Conservation (phyloP, 2,888 invertebrate genomes). For the Marasmarcha lunaedactyla region DNA sequence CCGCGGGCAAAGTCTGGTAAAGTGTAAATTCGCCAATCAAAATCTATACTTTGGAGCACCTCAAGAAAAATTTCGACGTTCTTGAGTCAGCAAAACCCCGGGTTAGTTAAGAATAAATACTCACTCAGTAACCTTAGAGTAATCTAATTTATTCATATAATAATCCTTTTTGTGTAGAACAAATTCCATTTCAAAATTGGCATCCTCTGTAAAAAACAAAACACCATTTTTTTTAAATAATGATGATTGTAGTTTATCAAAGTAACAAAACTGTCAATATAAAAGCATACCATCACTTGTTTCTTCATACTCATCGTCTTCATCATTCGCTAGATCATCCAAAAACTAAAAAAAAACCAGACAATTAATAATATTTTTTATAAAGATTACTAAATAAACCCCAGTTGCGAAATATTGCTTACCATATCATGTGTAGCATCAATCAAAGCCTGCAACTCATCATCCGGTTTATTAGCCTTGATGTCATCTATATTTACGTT, state of each 20-base stretch:
- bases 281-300: constrained; percentile 55
- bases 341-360: constrained; percentile 35
- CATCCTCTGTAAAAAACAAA: constrained; percentile 47
- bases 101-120: too few relatives aligned
- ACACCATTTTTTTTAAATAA: too few relatives aligned
- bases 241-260: too few relatives aligned
- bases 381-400: too few relatives aligned
- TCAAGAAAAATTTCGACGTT: too few relatives aligned
- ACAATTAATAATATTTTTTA: too few relatives aligned
- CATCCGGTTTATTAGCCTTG: constrained; percentile 44
- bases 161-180: constrained; percentile 88
- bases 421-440: constrained; percentile 74
- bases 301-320: constrained; percentile 48
- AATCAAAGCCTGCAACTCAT: constrained; percentile 72
- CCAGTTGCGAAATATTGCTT: constrained; percentile 25
- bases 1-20: too few relatives aligned
- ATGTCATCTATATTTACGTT: constrained; percentile 52
- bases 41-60: too few relatives aligned
- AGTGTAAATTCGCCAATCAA: too few relatives aligned
- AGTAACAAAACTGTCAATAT: too few relatives aligned
- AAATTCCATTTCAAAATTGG: constrained; percentile 80
- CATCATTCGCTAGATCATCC: constrained; percentile 29
- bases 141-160: constrained; percentile 91
- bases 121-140: constrained; percentile 82
- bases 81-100: too few relatives aligned